Base-by-base conservation (phyloP, 1,140 invertebrate species). In the Chrysopa pallens region DNA sequence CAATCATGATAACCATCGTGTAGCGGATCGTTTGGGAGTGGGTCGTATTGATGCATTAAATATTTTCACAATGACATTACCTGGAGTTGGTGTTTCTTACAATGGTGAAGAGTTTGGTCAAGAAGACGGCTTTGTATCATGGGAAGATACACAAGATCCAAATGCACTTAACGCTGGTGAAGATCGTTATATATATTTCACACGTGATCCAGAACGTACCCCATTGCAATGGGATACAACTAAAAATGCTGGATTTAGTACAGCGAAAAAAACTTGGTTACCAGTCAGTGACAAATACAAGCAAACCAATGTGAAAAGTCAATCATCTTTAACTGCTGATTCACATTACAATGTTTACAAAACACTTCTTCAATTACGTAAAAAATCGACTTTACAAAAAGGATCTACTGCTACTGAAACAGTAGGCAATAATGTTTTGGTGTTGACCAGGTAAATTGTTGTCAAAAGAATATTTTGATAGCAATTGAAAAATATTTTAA, bases 31-130 rank as follows among this genome's bases (percentile, higher is more conserved):
- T 31, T 57, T 69, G 41, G 72, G 70, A 4, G 48, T 50, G 6
- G 64, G 69, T 9, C 54, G 70, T 45, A 63, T 76, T 0, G 76
- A 79, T 51, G 70, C 63, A 1, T 52, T 77, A 29, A 72, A 76
- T 48, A 69, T 76, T 49, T 52, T 83, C 9, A 67, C 69, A 42
- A 60, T 78, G 51, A 45, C 80, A 8, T 56, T 82, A n/a, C 76
- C 76, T 12, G 80, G 80, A 6, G 75, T 77, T 2, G 65, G 74
- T 6, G 65, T 81, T 35, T 72, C 73, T 8, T 84, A 84, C 57
- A 76, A 82, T 54, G 80, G 80, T 6, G 80, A 84, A 54, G 81
- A 84, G 52, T 72, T 84, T 15, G 80, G 75, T 0, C 78, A 84
- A 72, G 58, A 60, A 40, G 66, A 82, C 55, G 67, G 64, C 1